phyloP scores from a whole-genome alignment of 2,888 invertebrate genomes.

The Venusia cambrica region DNA sequence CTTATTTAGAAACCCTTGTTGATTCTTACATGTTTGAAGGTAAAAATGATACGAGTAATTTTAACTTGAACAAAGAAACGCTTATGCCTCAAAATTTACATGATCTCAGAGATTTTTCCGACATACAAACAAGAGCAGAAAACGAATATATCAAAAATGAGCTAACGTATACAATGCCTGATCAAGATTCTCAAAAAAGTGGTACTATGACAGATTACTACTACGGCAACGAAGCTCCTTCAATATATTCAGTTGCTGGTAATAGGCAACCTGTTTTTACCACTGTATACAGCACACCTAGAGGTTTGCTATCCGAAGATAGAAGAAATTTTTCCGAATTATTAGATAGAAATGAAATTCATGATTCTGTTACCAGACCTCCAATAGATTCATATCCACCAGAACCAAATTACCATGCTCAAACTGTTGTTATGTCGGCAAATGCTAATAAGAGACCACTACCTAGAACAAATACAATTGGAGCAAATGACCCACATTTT shows the following conservation, averaged over 20 bases:
- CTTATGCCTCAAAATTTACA: slow-evolving; percentile 48
- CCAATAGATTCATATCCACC: slow-evolving; percentile 73
- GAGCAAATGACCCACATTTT: slow-evolving; percentile 72
- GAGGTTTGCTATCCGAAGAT: slow-evolving; percentile 82
- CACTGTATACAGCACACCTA: slow-evolving; percentile 87
- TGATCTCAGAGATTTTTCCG: slow-evolving; percentile 52
- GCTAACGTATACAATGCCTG: slow-evolving; percentile 46
- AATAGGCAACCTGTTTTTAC: slow-evolving; percentile 86
- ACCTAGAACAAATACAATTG: slow-evolving; percentile 81
- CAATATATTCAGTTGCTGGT: slow-evolving; percentile 88
- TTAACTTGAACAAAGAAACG: slow-evolving; percentile 49
- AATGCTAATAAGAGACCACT: slow-evolving; percentile 70
- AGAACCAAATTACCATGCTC: slow-evolving; percentile 80
- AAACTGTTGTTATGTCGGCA: slow-evolving; percentile 74
- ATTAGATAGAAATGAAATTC: slow-evolving; percentile 82
- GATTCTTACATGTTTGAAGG: slow-evolving; percentile 71
- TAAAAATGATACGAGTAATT: slow-evolving; percentile 58
- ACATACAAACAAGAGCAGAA: slow-evolving; percentile 56
- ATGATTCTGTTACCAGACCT: slow-evolving; percentile 54
- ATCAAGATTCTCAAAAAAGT: slow-evolving; percentile 52
- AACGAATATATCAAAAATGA: slow-evolving; percentile 54
- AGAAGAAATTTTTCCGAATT: slow-evolving; percentile 85
- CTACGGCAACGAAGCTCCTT: slow-evolving; percentile 80
- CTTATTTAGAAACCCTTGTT: slow-evolving; percentile 79
- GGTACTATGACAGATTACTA: slow-evolving; percentile 69